Percentiles rank a stretch among this genome's conserved stretches.
These are phyloP conservation scores for Anseranas semipalmata DNA, from an alignment of 2,113 vertebrate species.

Conservation along the genomic window DNA sequence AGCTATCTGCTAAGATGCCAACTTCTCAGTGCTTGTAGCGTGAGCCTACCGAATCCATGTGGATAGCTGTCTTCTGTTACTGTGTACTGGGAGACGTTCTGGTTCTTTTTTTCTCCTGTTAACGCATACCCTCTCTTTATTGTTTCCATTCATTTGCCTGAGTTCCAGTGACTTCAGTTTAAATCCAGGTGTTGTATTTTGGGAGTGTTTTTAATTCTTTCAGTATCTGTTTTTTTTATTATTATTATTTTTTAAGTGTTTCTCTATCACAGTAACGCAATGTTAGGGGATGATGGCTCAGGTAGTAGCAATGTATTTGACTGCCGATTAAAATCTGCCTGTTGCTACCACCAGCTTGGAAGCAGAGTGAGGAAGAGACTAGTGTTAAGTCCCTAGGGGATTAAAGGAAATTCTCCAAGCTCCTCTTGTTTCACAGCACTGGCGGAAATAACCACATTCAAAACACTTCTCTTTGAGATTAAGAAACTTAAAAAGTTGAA, in stretches of 20 bases:
- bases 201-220: not conserved
- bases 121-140: not conserved
- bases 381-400: not conserved
- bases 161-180: not conserved
- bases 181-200: not conserved
- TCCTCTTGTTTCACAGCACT: not conserved
- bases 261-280: not conserved
- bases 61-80: not conserved
- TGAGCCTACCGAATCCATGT: not conserved
- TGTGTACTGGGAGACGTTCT: not conserved
- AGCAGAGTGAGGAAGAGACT: not conserved
- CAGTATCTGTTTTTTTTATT: not conserved
- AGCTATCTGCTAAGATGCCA: not conserved
- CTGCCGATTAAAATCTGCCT: not conserved
- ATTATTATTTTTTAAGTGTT: not conserved
- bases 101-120: not conserved
- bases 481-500: not conserved
- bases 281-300: not conserved
- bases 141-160: not conserved
- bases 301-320: not conserved
- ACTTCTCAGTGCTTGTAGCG: not conserved
- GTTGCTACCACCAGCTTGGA: not conserved
- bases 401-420: not conserved
- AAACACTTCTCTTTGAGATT: not conserved
- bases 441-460: not conserved